phyloP scores from a whole-genome alignment of 2,888 invertebrate genomes.

The Candidula unifasciata region DNA sequence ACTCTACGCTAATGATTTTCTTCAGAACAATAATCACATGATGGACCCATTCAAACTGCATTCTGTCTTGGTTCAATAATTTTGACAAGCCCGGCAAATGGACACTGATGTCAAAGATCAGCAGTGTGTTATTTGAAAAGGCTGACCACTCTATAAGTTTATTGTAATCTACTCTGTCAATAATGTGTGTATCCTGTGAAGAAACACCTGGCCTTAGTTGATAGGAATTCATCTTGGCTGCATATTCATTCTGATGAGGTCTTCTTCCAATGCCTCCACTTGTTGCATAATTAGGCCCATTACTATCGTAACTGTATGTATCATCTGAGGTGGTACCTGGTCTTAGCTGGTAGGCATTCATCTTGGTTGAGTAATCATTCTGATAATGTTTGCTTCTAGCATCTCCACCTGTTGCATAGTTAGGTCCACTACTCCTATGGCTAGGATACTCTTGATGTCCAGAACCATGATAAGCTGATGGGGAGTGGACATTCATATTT shows the following conservation, averaged over 20 bases:
- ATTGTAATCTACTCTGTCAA: background rate
- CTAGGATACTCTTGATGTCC: background rate
- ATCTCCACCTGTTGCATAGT: background rate
- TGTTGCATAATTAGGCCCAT: background rate
- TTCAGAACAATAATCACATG: conserved; percentile 1
- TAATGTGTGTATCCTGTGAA: background rate
- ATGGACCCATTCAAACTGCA: conserved; percentile 17
- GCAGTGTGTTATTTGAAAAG: conserved; percentile 18
- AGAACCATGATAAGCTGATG: background rate
- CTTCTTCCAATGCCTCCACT: background rate
- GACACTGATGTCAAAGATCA: conserved; percentile 24
- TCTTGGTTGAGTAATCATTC: background rate
- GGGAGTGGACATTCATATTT: background rate
- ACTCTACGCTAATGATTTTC: background rate
- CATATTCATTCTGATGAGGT: background rate
- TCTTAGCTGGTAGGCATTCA: background rate
- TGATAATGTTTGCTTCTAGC: background rate
- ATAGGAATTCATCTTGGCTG: background rate
- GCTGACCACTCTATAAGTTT: conserved; percentile 31
- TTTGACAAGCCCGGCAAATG: conserved; percentile 21
- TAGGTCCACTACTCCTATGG: background rate
- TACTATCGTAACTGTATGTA: background rate
- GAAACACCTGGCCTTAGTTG: background rate
- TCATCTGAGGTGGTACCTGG: background rate
- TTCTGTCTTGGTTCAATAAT: background rate